phyloP scores from a whole-genome alignment of 2,888 invertebrate genomes.

The Mamestra brassicae region DNA sequence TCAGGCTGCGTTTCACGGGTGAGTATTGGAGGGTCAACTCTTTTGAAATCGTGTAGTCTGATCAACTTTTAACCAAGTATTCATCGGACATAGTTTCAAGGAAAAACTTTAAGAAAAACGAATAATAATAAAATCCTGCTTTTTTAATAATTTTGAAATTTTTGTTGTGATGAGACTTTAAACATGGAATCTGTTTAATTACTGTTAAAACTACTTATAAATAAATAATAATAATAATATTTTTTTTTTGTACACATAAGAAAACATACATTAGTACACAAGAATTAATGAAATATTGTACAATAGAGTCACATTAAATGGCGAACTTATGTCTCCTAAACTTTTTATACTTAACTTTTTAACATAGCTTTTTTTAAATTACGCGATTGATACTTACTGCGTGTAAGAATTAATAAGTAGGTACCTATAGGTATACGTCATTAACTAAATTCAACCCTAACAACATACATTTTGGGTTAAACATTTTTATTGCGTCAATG shows the following conservation, averaged over 20 bases:
- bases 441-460: slow-evolving; percentile 1
- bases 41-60: not conserved
- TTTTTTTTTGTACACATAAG: too few relatives aligned
- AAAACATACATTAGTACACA: too few relatives aligned
- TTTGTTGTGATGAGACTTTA: not conserved
- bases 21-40: not conserved
- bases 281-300: too few relatives aligned
- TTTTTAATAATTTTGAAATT: not conserved
- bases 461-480: slow-evolving; percentile 12
- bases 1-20: not conserved
- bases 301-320: too few relatives aligned
- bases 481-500: slow-evolving; percentile 22
- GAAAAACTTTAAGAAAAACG: not conserved
- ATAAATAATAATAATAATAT: too few relatives aligned
- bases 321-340: too few relatives aligned
- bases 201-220: not conserved
- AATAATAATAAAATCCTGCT: not conserved
- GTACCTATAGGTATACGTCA: not conserved
- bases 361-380: not conserved
- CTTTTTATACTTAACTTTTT: not conserved
- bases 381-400: not conserved
- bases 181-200: not conserved
- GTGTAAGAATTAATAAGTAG: slow-evolving; percentile 2
- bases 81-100: not conserved
- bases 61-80: not conserved